Percentiles rank a stretch among this genome's conserved stretches.
Evolutionary conservation across 2,113 vertebrate genomes (phyloP).

Genomic region (Psittacula cyanocephala): DNA sequence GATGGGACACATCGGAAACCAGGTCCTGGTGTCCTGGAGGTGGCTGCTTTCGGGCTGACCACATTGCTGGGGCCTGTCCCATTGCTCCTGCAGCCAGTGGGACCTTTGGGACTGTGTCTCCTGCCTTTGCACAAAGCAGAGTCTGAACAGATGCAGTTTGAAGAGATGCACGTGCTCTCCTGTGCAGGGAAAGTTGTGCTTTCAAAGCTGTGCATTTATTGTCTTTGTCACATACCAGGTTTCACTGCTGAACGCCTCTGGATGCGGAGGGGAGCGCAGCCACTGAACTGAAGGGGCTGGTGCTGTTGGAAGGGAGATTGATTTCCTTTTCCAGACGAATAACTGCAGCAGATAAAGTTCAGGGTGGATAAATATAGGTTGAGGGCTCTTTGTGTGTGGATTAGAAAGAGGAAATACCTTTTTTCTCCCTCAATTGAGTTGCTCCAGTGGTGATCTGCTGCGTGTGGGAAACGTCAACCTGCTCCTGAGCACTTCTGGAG

Average conservation of each 20-base stretch:
- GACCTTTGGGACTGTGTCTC: background rate
- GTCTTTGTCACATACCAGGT: background rate
- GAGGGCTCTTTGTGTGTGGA: background rate
- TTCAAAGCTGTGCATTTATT: background rate
- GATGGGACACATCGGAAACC: accelerated
- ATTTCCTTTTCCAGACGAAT: background rate
- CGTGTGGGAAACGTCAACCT: accelerated
- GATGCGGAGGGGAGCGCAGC: background rate
- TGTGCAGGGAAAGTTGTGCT: accelerated
- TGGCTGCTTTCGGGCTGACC: accelerated
- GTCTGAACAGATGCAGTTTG: background rate
- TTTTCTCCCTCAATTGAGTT: background rate
- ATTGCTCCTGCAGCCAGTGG: accelerated
- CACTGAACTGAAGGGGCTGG: background rate
- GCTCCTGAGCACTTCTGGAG: background rate
- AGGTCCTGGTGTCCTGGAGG: background rate
- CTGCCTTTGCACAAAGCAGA: background rate
- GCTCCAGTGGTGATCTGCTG: accelerated
- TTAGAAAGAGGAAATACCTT: background rate
- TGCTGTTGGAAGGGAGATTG: background rate
- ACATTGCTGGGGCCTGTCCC: background rate
- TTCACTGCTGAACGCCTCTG: background rate
- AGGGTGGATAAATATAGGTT: background rate
- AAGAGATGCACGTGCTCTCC: background rate
- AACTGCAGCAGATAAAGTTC: background rate